Evolutionary conservation across 64 coral and sea anemone genomes (phyloP).

Genomic region (Trachythela sp.): DNA sequence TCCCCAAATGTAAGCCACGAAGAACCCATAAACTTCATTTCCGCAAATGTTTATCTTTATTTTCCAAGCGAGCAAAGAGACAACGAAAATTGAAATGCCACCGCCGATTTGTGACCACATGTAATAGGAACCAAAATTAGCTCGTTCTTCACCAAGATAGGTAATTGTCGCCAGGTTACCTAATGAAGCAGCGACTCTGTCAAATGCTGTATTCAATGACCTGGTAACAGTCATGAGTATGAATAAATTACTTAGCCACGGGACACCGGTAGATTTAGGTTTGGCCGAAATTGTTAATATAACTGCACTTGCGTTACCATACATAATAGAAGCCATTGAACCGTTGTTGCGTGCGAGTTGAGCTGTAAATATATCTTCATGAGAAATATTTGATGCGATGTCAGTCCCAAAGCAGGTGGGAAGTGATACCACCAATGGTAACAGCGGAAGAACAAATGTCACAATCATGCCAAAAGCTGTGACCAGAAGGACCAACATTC

Average conservation of each 20-base stretch:
- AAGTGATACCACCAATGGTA: background rate
- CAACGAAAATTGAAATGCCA: background rate
- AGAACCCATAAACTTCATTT: background rate
- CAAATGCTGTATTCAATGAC: background rate
- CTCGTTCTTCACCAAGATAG: background rate
- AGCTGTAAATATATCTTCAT: background rate
- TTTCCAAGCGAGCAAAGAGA: background rate
- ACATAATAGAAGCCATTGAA: background rate
- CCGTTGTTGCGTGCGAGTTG: background rate
- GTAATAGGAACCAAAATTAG: background rate
- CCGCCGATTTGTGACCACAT: conserved; percentile 16
- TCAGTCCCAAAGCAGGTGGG: background rate
- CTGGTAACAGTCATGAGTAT: background rate
- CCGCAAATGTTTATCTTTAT: conserved; percentile 15
- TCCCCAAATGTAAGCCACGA: background rate
- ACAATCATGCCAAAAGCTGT: background rate
- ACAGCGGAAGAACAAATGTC: background rate
- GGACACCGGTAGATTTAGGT: background rate
- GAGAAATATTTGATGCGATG: background rate
- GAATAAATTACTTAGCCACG: conserved; percentile 14
- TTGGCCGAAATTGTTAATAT: too few species aligned
- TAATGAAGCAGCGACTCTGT: background rate
- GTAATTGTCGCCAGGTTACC: background rate
- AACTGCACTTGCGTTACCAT: too few species aligned
- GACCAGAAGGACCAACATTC: background rate